Evolutionary conservation across 2,113 vertebrate genomes (phyloP).

Genomic region (Podocnemis expansa): DNA sequence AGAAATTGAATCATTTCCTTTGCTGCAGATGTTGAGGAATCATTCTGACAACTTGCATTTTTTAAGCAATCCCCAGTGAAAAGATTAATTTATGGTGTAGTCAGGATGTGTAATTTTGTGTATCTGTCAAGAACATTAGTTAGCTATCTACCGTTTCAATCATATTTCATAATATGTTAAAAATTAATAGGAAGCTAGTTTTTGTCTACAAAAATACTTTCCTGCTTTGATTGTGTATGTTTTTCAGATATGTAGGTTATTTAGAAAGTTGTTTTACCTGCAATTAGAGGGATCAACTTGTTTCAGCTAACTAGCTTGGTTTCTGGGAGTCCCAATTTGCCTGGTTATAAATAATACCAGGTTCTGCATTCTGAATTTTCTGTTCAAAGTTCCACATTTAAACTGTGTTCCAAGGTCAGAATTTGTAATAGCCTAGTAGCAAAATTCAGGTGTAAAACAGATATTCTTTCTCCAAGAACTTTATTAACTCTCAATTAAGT

Average conservation of each 20-base stretch:
- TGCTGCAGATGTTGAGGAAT: conserved; percentile 57
- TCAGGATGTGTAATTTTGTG: conserved; percentile 58
- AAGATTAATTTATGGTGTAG: conserved; percentile 69
- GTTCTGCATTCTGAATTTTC: conserved; percentile 40
- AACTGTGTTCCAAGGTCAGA: background rate
- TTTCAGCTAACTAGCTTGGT: conserved; percentile 46
- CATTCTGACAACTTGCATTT: conserved; percentile 56
- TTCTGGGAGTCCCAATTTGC: conserved; percentile 51
- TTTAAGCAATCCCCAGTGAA: conserved; percentile 45
- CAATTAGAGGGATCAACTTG: conserved; percentile 54
- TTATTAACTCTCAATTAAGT: background rate
- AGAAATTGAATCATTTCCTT: conserved; percentile 69
- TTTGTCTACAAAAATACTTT: conserved; percentile 45
- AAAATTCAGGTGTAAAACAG: background rate
- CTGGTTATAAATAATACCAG: conserved; percentile 65
- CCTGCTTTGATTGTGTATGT: conserved; percentile 39
- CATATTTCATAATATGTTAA: conserved; percentile 53
- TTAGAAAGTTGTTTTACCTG: conserved; percentile 73
- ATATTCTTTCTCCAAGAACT: background rate
- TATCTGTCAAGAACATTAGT: conserved; percentile 55
- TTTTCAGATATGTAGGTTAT: conserved; percentile 38
- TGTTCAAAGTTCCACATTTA: conserved; percentile 25
- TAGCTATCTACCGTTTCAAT: conserved; percentile 60
- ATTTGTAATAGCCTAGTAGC: background rate
- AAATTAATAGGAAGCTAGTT: conserved; percentile 60